phyloP scores from a whole-genome alignment of 2,797 vertebrate genomes.

The Myotis myotis region DNA sequence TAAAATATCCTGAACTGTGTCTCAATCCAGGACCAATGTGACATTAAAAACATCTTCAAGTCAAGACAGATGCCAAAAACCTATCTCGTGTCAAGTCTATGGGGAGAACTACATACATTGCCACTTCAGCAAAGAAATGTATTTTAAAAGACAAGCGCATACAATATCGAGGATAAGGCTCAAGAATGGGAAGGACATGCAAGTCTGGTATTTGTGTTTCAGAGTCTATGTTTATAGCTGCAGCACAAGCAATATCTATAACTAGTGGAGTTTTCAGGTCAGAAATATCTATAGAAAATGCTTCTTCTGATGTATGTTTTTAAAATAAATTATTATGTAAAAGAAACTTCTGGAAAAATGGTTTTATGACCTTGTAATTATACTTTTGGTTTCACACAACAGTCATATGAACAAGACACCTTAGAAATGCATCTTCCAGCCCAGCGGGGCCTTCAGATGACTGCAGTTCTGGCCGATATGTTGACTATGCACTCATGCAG shows the following conservation, averaged over 20 bases:
- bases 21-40: not conserved
- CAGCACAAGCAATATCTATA: not conserved
- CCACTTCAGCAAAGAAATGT: not conserved
- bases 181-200: not conserved
- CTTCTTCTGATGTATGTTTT: not conserved
- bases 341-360: slow-evolving; percentile 21
- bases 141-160: slow-evolving; percentile 10
- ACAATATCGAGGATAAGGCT: not conserved
- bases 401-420: not conserved
- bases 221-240: not conserved
- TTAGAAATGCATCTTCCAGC: not conserved
- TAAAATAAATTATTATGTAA: slow-evolving; percentile 6
- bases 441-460: not conserved
- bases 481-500: not conserved
- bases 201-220: not conserved
- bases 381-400: not conserved
- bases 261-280: not conserved
- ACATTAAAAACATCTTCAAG: not conserved
- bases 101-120: not conserved
- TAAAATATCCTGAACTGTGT: not conserved
- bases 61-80: slow-evolving; percentile 17
- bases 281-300: slow-evolving; percentile 1
- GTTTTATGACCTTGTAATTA: slow-evolving; percentile 19
- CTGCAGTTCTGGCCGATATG: not conserved
- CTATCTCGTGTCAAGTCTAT: not conserved